Percentiles rank a stretch among this genome's conserved stretches.
Conservation (phyloP, 2,113 vertebrate species). For the Ellobius talpinus region DNA sequence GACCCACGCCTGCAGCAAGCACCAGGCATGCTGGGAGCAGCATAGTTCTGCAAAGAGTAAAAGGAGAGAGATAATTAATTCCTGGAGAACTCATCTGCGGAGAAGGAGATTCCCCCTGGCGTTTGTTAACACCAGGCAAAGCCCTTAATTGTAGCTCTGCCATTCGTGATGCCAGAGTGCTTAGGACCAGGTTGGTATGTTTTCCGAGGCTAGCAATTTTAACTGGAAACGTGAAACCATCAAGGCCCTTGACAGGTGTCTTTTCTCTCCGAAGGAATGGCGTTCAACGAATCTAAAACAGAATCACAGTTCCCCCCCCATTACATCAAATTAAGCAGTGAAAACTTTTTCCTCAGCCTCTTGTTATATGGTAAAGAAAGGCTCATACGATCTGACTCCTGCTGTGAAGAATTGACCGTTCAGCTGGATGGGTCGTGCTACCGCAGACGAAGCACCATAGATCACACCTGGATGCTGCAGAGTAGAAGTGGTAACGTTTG, state of each 20-base stretch:
- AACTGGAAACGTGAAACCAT: slow-evolving; percentile 77
- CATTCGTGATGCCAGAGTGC: slow-evolving; percentile 78
- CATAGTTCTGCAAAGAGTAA: slow-evolving; percentile 84
- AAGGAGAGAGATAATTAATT: slow-evolving; percentile 88
- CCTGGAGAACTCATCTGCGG: slow-evolving; percentile 84
- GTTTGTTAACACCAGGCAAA: slow-evolving; percentile 87
- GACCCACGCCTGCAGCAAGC: slow-evolving; percentile 85
- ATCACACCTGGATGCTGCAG: background rate
- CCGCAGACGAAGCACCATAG: background rate
- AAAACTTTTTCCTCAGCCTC: slow-evolving; percentile 26
- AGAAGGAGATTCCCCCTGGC: slow-evolving; percentile 84
- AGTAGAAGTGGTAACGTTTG: background rate
- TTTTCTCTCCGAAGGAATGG: slow-evolving; percentile 65
- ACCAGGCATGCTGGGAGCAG: slow-evolving; percentile 83
- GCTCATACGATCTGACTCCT: background rate
- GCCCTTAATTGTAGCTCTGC: slow-evolving; percentile 86
- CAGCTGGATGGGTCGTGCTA: background rate
- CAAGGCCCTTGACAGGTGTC: slow-evolving; percentile 78
- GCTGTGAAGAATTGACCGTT: background rate
- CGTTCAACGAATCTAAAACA: slow-evolving; percentile 70
- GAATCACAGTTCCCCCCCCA: slow-evolving; percentile 43
- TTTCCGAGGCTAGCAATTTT: slow-evolving; percentile 80
- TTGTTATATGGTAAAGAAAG: slow-evolving; percentile 31
- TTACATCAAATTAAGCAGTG: slow-evolving; percentile 67
- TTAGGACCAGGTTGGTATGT: slow-evolving; percentile 81